Base-by-base conservation (phyloP, 2,888 invertebrate species). In the Parnassius glacialis region DNA sequence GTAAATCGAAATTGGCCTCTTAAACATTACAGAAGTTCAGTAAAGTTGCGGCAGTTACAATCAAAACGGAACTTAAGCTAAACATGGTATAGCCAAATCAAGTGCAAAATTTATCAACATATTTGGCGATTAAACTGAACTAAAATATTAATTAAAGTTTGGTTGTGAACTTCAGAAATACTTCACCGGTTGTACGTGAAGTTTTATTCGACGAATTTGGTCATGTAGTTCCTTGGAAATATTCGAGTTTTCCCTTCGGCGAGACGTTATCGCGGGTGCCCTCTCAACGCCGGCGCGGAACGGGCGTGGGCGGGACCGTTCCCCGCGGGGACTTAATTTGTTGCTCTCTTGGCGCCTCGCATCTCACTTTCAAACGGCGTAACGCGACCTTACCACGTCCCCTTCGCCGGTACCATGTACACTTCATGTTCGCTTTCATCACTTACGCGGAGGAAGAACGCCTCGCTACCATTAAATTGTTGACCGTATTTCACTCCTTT, bases 291-390 rank as follows among this genome's bases (percentile, higher is more conserved):
- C 76, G 65, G 61, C 67, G 68, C 66, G 68, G 62, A 55, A 73
- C 70, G 68, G 68, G 76, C 75, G 85, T 79, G 84, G 83, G 83
- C 78, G 79, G 76, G 84, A 81, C 81, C 78, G 79, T 80, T 80
- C 84, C 87, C 87, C 83, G 83, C 85, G 80, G 90, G 87, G 87
- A 86, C 89, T 89, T 91, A 91, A 91, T 91, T 91, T 91, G 90
- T 91, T 90, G 90, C 90, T 90, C 90, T 90, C 90, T 85, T 87
- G 90, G 87, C 90, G 88, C 90, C 88, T 86, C 85, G 87, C 85
- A 84, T 90, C 90, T 90, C 90, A 87, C 87, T 90, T 90, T 87
- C 90, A 87, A 88, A 87, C 87, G 86, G 84, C 83, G 90, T 90
- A 89, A 90, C 85, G 82, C 87, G 86, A 91, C 89, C 91, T 89